Percentiles rank a stretch among this genome's conserved stretches.
phyloP scores from a whole-genome alignment of 2,888 invertebrate species.

The Euplagia quadripunctaria region DNA sequence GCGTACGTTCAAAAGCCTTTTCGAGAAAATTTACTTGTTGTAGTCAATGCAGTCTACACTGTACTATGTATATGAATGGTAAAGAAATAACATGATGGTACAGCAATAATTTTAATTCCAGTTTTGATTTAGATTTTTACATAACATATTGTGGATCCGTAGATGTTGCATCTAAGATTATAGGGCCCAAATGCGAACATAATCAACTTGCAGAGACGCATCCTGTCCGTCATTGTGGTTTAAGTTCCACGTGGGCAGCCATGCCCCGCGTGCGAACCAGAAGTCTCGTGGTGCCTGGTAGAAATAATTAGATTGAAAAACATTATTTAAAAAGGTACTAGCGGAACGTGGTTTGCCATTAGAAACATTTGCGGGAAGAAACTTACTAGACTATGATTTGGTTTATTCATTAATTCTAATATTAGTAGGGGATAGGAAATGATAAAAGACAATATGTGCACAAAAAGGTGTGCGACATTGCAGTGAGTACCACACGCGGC shows the following conservation, averaged over 20 bases:
- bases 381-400: background rate
- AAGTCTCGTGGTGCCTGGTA: constrained; percentile 87
- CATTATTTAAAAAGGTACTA: no score
- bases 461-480: no score
- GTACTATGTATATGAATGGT: background rate
- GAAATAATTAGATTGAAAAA: background rate
- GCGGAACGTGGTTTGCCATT: background rate
- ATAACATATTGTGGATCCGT: background rate
- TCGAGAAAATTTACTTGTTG: no score
- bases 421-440: no score
- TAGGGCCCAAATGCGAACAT: constrained; percentile 89
- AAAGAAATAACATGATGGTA: background rate
- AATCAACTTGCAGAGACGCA: constrained; percentile 89
- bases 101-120: constrained; percentile 3
- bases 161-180: constrained; percentile 56
- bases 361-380: background rate
- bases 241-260: constrained; percentile 88
- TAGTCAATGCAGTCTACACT: no score
- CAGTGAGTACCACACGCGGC: no score
- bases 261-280: constrained; percentile 86
- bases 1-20: no score
- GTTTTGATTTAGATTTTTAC: background rate
- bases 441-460: no score
- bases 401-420: background rate
- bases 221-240: constrained; percentile 83